phyloP scores from a whole-genome alignment of 2,888 invertebrate genomes.

The Parascotia fuliginaria region DNA sequence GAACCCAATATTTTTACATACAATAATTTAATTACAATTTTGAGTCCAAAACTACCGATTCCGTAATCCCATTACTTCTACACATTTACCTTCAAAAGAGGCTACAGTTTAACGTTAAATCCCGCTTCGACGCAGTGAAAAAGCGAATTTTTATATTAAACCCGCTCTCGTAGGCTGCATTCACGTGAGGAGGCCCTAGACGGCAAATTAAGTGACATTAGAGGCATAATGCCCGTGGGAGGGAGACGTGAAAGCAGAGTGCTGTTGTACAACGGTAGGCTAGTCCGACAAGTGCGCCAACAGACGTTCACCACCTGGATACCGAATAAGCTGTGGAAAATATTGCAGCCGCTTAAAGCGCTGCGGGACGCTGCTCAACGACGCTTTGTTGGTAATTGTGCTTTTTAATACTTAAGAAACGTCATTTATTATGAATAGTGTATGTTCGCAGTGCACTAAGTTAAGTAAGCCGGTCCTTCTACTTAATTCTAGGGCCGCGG shows the following conservation, averaged over 20 bases:
- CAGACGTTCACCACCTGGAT: conserved; percentile 49
- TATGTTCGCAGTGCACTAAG: conserved; percentile 12
- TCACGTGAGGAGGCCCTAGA: conserved; percentile 82
- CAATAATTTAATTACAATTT: conserved; percentile 66
- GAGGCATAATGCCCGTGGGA: conserved; percentile 77
- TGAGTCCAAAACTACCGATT: conserved; percentile 69
- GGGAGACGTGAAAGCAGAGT: conserved; percentile 77
- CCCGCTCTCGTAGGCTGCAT: conserved; percentile 75
- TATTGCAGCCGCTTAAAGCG: conserved; percentile 47
- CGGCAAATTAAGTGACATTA: conserved; percentile 85
- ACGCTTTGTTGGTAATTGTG: conserved; percentile 54
- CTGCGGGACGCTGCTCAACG: conserved; percentile 46
- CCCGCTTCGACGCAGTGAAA: conserved; percentile 68
- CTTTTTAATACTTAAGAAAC: conserved; percentile 44
- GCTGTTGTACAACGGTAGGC: conserved; percentile 71
- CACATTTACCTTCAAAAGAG: conserved; percentile 79
- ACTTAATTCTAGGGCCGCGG: neutral
- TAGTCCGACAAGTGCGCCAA: conserved; percentile 60
- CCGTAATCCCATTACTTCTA: conserved; percentile 79
- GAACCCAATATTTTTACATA: conserved; percentile 54
- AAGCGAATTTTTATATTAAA: conserved; percentile 83
- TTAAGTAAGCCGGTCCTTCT: conserved; percentile 1
- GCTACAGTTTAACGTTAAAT: conserved; percentile 78
- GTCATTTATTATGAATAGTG: conserved; percentile 31
- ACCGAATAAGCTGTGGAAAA: conserved; percentile 49